Conservation (phyloP, 2,113 vertebrate species). For the Morone chrysops region DNA sequence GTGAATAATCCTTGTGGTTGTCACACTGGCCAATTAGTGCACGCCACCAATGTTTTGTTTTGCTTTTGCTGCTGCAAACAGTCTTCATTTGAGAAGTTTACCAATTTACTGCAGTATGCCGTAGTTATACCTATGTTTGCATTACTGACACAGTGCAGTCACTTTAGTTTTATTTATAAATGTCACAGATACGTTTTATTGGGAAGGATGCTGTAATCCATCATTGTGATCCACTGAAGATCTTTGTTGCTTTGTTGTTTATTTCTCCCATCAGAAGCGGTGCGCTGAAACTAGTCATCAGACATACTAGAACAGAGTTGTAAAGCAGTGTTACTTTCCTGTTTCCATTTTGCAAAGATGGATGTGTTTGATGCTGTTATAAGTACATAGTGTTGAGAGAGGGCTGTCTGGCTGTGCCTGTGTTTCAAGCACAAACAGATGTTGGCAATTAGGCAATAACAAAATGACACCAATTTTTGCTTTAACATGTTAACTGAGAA, state of each 20-base stretch:
- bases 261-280: neutral
- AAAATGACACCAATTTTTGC: conserved; percentile 41
- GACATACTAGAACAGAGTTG: neutral
- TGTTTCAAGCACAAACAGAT: conserved; percentile 52
- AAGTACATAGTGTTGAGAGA: conserved; percentile 38
- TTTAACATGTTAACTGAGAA: conserved; percentile 21
- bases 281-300: neutral
- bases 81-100: conserved; percentile 10
- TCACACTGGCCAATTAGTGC: conserved; percentile 1
- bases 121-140: neutral
- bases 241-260: neutral
- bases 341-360: conserved; percentile 29
- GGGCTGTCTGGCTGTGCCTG: conserved; percentile 15
- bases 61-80: neutral
- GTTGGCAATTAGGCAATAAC: conserved; percentile 48
- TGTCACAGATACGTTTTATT: neutral
- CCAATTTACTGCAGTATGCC: neutral
- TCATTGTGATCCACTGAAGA: neutral
- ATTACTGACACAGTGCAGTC: conserved; percentile 20
- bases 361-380: conserved; percentile 49
- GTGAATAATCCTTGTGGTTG: neutral
- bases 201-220: conserved; percentile 3
- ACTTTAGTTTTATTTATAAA: conserved; percentile 26
- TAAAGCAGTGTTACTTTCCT: neutral
- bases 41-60: neutral